Evolutionary conservation across 2,113 vertebrate species (phyloP).

Genomic region (Heteronetta atricapilla): DNA sequence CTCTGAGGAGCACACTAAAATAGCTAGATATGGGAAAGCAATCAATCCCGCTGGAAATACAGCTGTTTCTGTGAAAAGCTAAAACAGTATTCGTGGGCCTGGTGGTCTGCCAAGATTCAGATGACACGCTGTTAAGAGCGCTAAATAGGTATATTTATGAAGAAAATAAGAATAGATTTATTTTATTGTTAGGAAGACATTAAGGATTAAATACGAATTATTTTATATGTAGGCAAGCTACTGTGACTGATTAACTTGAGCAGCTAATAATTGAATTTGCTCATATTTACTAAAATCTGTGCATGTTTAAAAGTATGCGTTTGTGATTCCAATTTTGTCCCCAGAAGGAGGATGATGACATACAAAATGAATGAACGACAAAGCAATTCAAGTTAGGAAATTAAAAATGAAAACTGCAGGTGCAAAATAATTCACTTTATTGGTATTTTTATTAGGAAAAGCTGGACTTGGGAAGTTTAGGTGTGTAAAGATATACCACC

Average conservation of each 20-base stretch:
- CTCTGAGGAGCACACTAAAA: constrained; percentile 63
- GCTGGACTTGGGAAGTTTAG: not conserved
- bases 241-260: not conserved
- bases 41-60: constrained; percentile 20
- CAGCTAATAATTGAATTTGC: not conserved
- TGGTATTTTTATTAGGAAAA: not conserved
- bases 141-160: not conserved
- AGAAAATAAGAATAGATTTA: not conserved
- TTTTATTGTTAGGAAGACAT: not conserved
- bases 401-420: not conserved
- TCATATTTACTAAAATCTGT: not conserved
- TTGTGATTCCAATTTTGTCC: not conserved
- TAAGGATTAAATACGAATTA: not conserved
- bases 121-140: not conserved
- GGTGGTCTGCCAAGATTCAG: not conserved
- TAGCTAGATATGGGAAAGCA: constrained; percentile 55
- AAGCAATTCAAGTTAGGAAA: not conserved
- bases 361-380: not conserved
- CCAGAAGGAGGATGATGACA: not conserved
- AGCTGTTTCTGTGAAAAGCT: constrained; percentile 23
- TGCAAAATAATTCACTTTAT: not conserved
- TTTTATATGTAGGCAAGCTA: not conserved
- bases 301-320: not conserved
- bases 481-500: not conserved
- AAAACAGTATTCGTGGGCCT: not conserved